Evolutionary conservation across 2,888 invertebrate species (phyloP).

Genomic region (Chloroclystis v-ata): DNA sequence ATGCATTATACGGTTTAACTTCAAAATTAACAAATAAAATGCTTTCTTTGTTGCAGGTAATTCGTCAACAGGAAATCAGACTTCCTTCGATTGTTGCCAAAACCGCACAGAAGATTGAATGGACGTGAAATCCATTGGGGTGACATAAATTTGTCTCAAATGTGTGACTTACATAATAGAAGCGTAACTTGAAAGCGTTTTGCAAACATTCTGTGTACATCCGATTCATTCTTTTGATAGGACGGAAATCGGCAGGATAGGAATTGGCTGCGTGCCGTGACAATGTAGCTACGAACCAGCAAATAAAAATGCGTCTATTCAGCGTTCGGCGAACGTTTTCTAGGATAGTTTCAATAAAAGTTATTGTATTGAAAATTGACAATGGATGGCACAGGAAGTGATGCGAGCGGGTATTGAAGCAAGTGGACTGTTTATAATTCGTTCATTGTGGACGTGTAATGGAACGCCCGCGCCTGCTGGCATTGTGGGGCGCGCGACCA

Average conservation of each 20-base stretch:
- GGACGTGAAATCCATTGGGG: conserved; percentile 38
- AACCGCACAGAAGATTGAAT: conserved; percentile 42
- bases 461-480: conserved; percentile 57
- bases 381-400: conserved; percentile 72
- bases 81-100: conserved; percentile 47
- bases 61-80: conserved; percentile 47
- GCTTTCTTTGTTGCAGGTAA: conserved; percentile 62
- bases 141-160: conserved; percentile 61
- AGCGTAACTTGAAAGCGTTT: conserved; percentile 49
- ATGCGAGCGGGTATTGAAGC: conserved; percentile 69
- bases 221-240: conserved; percentile 56
- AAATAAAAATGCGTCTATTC: conserved; percentile 64
- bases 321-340: conserved; percentile 58
- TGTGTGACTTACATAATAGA: conserved; percentile 33
- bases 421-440: conserved; percentile 78
- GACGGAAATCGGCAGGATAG: conserved; percentile 68
- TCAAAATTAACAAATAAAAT: conserved; percentile 39
- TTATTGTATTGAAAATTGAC: conserved; percentile 75
- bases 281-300: conserved; percentile 63
- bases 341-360: conserved; percentile 75
- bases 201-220: conserved; percentile 52
- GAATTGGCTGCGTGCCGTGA: conserved; percentile 56
- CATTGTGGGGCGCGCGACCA: conserved; percentile 56
- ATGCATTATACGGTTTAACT: conserved; percentile 21
- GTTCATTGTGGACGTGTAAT: conserved; percentile 66